phyloP scores from a whole-genome alignment of 2,113 vertebrate species.

The Cochlearius cochlearius region DNA sequence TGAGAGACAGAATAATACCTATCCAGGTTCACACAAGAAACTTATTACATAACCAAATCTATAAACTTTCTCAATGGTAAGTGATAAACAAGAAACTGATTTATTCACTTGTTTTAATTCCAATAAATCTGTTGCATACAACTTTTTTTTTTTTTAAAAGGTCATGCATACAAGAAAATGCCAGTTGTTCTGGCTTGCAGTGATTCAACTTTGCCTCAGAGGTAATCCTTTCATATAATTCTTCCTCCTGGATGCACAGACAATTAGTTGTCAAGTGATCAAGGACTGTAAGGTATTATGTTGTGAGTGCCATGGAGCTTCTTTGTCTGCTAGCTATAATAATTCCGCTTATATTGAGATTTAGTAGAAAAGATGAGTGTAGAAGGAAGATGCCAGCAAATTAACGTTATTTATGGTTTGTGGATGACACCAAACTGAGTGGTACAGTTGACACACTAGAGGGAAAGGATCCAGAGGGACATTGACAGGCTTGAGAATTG shows the following conservation, averaged over 20 bases:
- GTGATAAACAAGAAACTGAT: neutral
- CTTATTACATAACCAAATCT: neutral
- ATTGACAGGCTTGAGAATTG: no score
- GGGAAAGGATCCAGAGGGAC: neutral
- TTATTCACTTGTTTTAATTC: neutral
- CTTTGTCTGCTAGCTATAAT: neutral
- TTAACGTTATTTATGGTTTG: neutral
- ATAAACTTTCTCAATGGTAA: neutral
- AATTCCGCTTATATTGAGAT: neutral
- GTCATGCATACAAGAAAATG: neutral
- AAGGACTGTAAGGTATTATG: neutral
- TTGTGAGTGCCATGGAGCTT: neutral
- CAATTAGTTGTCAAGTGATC: neutral
- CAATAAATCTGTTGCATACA: neutral
- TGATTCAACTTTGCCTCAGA: neutral
- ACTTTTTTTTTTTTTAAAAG: neutral
- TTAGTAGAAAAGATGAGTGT: neutral
- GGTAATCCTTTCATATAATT: neutral
- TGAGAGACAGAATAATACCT: neutral
- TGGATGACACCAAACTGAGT: neutral
- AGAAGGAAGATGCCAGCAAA: neutral
- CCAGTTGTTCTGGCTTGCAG: neutral
- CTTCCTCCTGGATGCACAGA: neutral
- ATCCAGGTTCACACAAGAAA: neutral
- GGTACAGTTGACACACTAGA: neutral